Conservation (phyloP, 92 coral and sea anemone species). For the Meandrina meandrites region DNA sequence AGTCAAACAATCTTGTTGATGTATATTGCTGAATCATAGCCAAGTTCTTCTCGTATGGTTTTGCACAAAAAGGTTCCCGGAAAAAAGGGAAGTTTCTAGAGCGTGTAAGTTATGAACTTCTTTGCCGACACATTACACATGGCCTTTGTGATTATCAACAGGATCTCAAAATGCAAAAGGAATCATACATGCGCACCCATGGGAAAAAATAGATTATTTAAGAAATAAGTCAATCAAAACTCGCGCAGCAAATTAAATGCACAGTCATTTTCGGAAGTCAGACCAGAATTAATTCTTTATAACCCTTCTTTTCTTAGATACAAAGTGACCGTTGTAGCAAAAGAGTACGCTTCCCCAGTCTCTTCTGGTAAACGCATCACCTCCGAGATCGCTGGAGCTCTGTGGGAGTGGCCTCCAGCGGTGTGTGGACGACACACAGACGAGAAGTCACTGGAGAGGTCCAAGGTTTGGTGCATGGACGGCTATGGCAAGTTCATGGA, state of each 20-base stretch:
- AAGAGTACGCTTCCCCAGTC: conserved; percentile 48
- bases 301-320: neutral
- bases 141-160: neutral
- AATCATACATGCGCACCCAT: neutral
- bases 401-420: conserved; percentile 57
- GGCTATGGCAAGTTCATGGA: conserved; percentile 51
- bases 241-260: neutral
- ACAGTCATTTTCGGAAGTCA: too few species aligned
- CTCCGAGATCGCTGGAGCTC: conserved; percentile 52
- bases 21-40: neutral
- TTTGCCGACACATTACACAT: neutral
- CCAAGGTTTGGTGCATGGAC: conserved; percentile 54
- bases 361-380: conserved; percentile 50
- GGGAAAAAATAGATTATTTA: neutral
- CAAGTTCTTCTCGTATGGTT: neutral
- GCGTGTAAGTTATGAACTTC: neutral
- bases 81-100: neutral
- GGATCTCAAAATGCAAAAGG: neutral
- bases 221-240: neutral
- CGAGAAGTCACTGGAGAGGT: conserved; percentile 42
- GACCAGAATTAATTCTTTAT: neutral
- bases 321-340: conserved; percentile 42
- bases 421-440: conserved; percentile 50
- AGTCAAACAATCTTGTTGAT: too few species aligned
- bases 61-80: neutral